phyloP scores from a whole-genome alignment of 2,113 vertebrate species.

The Chamaea fasciata region DNA sequence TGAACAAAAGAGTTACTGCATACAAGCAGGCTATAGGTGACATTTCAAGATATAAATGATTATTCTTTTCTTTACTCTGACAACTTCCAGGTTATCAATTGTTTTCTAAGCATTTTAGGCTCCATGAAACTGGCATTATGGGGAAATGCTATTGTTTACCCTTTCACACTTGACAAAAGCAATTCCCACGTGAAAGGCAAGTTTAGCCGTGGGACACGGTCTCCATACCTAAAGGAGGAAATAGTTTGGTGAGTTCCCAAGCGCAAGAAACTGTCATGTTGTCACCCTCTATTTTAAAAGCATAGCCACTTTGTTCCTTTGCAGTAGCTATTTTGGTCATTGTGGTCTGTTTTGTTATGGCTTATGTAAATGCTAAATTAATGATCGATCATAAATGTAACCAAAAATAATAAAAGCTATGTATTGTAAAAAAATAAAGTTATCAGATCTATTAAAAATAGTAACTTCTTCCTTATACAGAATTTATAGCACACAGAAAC shows the following conservation, averaged over 20 bases:
- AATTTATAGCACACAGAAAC: conserved; percentile 59
- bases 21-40: conserved; percentile 71
- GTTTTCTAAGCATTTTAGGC: conserved; percentile 85
- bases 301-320: conserved; percentile 58
- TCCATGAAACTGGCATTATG: conserved; percentile 86
- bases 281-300: conserved; percentile 66
- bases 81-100: conserved; percentile 98
- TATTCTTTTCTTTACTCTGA: conserved; percentile 88
- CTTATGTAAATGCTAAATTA: conserved; percentile 54
- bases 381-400: conserved; percentile 70
- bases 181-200: conserved; percentile 98
- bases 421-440: conserved; percentile 72
- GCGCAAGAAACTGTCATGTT: conserved; percentile 72
- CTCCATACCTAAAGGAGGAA: conserved; percentile 78
- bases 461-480: conserved; percentile 61
- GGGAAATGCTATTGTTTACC: conserved; percentile 98
- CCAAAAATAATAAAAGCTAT: conserved; percentile 68
- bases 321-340: conserved; percentile 66
- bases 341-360: conserved; percentile 45
- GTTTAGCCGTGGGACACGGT: conserved; percentile 78
- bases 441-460: conserved; percentile 72
- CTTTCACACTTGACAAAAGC: conserved; percentile 88
- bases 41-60: conserved; percentile 88
- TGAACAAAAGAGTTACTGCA: conserved; percentile 70
- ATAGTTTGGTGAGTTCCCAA: conserved; percentile 86